phyloP scores from a whole-genome alignment of 2,797 vertebrate genomes.

The Sebastiscus albofasciatus region DNA sequence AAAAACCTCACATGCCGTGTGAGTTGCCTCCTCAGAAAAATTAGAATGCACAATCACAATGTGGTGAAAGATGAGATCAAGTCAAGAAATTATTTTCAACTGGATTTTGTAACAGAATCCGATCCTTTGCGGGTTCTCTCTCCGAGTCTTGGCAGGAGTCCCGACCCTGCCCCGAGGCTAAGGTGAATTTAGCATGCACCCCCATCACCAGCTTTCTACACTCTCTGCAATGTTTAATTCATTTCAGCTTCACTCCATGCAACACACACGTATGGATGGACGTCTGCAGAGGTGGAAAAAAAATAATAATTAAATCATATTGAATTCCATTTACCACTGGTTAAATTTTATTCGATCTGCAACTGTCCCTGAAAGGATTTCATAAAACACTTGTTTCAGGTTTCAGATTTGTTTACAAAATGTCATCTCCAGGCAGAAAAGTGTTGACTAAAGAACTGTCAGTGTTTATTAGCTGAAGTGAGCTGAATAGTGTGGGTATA shows the following conservation, averaged over 20 bases:
- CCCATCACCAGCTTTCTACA: conserved; percentile 56
- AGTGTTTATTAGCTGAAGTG: conserved; percentile 74
- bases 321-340: conserved; percentile 51
- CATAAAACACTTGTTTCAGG: conserved; percentile 45
- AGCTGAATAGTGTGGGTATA: conserved; percentile 71
- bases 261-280: conserved; percentile 14
- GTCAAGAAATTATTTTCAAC: conserved; percentile 75
- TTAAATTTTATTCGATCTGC: conserved; percentile 71
- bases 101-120: conserved; percentile 75
- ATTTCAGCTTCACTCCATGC: conserved; percentile 49
- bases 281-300: neutral
- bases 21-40: conserved; percentile 57
- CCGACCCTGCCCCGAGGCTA: conserved; percentile 62
- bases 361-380: conserved; percentile 59
- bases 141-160: conserved; percentile 64
- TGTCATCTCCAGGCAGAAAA: conserved; percentile 53
- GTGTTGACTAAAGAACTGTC: conserved; percentile 58
- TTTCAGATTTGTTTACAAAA: conserved; percentile 66
- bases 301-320: conserved; percentile 20
- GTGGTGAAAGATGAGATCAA: conserved; percentile 72
- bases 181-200: conserved; percentile 70
- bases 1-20: conserved; percentile 29
- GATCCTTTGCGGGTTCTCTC: conserved; percentile 65
- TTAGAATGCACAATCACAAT: conserved; percentile 80
- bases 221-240: conserved; percentile 74